These are phyloP conservation scores for Dissostichus mawsoni DNA, from an alignment of 2,113 vertebrate genomes.

Conservation along the genomic window DNA sequence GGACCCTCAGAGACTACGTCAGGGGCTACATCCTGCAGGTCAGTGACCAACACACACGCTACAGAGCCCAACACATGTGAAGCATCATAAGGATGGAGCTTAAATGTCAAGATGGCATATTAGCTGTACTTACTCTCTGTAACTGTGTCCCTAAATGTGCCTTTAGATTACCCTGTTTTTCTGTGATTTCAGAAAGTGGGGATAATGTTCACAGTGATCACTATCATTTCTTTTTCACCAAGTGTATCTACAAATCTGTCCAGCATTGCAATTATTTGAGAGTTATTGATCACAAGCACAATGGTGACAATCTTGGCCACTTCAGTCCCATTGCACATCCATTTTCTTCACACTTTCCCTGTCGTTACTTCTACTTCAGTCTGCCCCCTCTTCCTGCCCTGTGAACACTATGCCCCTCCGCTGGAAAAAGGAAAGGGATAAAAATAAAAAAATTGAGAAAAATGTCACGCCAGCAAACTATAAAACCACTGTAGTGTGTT, in stretches of 20 bases:
- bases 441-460: slow-evolving; percentile 56
- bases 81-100: slow-evolving; percentile 15
- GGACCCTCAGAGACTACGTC: slow-evolving; percentile 98
- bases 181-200: slow-evolving; percentile 36
- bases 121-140: neutral
- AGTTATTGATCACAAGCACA: slow-evolving; percentile 47
- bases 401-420: slow-evolving; percentile 69
- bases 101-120: slow-evolving; percentile 11
- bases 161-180: slow-evolving; percentile 30
- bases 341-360: slow-evolving; percentile 62
- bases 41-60: slow-evolving; percentile 34
- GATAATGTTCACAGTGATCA: slow-evolving; percentile 24
- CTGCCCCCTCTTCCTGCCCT: slow-evolving; percentile 60
- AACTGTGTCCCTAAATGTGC: slow-evolving; percentile 11
- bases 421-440: slow-evolving; percentile 58
- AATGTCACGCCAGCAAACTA: slow-evolving; percentile 81
- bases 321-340: slow-evolving; percentile 62
- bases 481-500: slow-evolving; percentile 73
- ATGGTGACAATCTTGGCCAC: slow-evolving; percentile 63
- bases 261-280: slow-evolving; percentile 40
- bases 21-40: slow-evolving; percentile 98
- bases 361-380: slow-evolving; percentile 51
- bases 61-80: neutral
- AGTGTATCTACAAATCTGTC: slow-evolving; percentile 25
- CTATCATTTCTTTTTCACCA: slow-evolving; percentile 28